Conservation (phyloP, 2,888 invertebrate species). For the Pogonocherus hispidulus region DNA sequence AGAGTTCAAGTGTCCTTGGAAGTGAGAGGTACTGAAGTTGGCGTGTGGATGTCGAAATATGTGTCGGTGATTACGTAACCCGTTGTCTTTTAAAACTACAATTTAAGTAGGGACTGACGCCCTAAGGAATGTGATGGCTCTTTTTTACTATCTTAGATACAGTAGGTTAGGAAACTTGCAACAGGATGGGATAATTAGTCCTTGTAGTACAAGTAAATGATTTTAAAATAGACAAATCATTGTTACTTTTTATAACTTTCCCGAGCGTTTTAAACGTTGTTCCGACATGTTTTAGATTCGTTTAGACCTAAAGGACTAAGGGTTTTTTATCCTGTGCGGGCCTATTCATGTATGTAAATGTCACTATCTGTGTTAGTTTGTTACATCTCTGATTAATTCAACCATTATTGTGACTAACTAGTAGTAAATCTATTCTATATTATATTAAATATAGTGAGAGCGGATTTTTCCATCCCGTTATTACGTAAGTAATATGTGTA, state of each 20-base stretch:
- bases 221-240: background rate
- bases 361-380: slow-evolving; percentile 69
- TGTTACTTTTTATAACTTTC: background rate
- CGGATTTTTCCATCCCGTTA: slow-evolving; percentile 79
- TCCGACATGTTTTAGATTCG: background rate
- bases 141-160: slow-evolving; percentile 63
- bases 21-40: background rate
- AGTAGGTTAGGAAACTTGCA: slow-evolving; percentile 55
- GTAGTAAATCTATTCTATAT: slow-evolving; percentile 59
- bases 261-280: background rate
- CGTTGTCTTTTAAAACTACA: slow-evolving; percentile 38
- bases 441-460: slow-evolving; percentile 73
- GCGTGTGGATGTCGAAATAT: background rate
- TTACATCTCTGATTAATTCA: slow-evolving; percentile 63
- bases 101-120: slow-evolving; percentile 63
- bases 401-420: slow-evolving; percentile 63
- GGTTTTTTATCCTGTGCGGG: slow-evolving; percentile 52
- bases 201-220: slow-evolving; percentile 19
- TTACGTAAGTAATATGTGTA: slow-evolving; percentile 72
- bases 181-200: slow-evolving; percentile 47
- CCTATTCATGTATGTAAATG: slow-evolving; percentile 67
- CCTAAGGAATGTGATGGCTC: slow-evolving; percentile 68
- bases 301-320: slow-evolving; percentile 31
- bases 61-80: slow-evolving; percentile 9
- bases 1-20: background rate